Evolutionary conservation across 1,140 invertebrate species (phyloP).

Genomic region (Centruroides sculpturatus): DNA sequence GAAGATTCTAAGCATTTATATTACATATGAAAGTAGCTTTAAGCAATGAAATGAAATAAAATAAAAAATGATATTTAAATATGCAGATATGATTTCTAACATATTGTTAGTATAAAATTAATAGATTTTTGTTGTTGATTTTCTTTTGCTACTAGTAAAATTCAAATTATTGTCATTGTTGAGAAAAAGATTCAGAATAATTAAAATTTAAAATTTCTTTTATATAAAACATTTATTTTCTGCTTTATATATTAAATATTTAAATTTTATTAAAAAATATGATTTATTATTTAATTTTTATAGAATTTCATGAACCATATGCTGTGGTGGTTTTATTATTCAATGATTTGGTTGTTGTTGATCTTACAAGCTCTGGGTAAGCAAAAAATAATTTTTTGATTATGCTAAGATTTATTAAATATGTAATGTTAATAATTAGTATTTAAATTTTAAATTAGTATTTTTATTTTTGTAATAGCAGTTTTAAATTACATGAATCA

Average conservation of each 20-base stretch:
- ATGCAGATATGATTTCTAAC: no score
- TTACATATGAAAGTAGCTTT: no score
- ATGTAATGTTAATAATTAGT: background rate
- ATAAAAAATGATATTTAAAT: no score
- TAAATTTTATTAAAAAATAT: background rate
- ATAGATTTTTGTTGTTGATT: no score
- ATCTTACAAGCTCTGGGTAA: slow-evolving; percentile 68
- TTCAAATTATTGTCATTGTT: background rate
- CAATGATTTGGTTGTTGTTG: slow-evolving; percentile 95
- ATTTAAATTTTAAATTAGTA: background rate
- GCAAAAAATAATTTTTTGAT: background rate
- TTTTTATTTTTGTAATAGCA: background rate
- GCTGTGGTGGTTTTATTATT: slow-evolving; percentile 92
- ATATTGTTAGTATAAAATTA: no score
- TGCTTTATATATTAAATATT: background rate
- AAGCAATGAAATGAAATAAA: no score
- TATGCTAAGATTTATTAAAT: background rate
- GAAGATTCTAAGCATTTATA: no score
- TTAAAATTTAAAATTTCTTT: background rate
- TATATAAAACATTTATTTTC: background rate
- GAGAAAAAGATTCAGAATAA: background rate
- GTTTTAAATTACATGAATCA: no score
- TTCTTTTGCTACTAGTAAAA: no score
- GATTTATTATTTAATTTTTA: slow-evolving; percentile 26
- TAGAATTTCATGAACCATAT: slow-evolving; percentile 88